These are phyloP conservation scores for Leptopilina syphax DNA, from an alignment of 2,888 invertebrate genomes.

Conservation along the genomic window DNA sequence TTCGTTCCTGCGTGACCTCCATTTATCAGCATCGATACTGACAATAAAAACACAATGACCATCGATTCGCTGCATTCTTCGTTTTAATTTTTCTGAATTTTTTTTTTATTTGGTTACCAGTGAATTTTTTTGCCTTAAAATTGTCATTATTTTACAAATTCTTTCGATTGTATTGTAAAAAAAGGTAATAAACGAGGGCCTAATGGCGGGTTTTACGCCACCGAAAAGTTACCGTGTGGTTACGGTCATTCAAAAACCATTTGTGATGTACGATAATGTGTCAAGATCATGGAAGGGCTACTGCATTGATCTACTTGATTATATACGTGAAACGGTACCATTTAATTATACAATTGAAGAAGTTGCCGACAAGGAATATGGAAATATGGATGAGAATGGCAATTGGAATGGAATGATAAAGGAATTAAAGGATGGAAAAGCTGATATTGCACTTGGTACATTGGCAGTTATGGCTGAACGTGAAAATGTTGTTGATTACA, in stretches of 20 bases:
- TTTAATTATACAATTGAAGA: slow-evolving; percentile 94
- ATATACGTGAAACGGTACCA: slow-evolving; percentile 89
- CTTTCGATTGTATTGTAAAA: neutral
- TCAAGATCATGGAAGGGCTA: slow-evolving; percentile 83
- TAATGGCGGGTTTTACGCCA: slow-evolving; percentile 86
- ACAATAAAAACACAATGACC: slow-evolving; percentile 19
- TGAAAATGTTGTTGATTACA: slow-evolving; percentile 98
- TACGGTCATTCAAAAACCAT: slow-evolving; percentile 91
- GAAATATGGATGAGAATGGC: slow-evolving; percentile 91
- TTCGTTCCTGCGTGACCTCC: slow-evolving; percentile 38
- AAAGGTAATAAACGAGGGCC: slow-evolving; percentile 57
- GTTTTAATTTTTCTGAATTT: neutral
- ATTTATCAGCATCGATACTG: slow-evolving; percentile 29
- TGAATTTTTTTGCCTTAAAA: neutral
- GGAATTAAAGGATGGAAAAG: slow-evolving; percentile 89
- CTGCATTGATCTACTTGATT: slow-evolving; percentile 95
- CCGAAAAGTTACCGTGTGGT: slow-evolving; percentile 91
- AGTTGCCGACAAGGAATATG: slow-evolving; percentile 89
- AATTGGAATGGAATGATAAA: slow-evolving; percentile 92
- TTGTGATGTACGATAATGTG: slow-evolving; percentile 85
- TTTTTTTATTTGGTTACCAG: neutral
- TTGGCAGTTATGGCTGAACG: slow-evolving; percentile 98
- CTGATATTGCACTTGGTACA: slow-evolving; percentile 95
- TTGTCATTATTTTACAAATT: neutral
- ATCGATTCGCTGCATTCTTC: slow-evolving; percentile 21